Evolutionary conservation across 2,797 vertebrate genomes (phyloP), one percentile per base, ranked within the genome.

Genomic region (Setipinna tenuifilis): DNA sequence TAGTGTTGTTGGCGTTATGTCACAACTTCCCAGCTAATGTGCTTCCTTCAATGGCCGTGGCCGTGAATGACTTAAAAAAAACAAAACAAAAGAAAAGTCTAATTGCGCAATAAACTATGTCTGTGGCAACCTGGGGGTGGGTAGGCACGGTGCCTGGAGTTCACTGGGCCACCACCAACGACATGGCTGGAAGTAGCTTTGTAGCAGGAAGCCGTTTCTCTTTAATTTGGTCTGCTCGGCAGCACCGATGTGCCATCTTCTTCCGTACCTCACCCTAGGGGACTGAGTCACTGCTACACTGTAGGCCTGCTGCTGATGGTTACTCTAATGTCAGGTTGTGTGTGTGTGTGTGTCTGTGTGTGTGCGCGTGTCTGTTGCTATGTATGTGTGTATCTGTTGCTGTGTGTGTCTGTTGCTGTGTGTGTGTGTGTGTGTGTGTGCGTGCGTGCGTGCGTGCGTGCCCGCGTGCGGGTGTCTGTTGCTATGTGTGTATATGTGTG

Each of bases 391-490:
- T 58, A 61, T 28, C 62, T 23, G 10, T 78, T 21, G 62, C 81
- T 62, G 41, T 65, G 80, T 82, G 46, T 35, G 80, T 84, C 65
- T 35, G 59, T 58, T 59, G 21, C 62, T 23, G 10, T 78, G n/a
- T 41, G 81, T 83, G 50, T 21, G 62, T 50, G 58, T 62, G 41
- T 65, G 80, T 82, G 46, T 35, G 80, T 84, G 82, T 35, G 59
- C 44, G 81, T 28, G 82, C 17, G 10, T 78, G n/a, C 23, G 81
- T 83, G 50, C 14, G 62, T 83, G 82, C 28, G 68, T 44, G n/a
- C n/a, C n/a, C n/a, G n/a, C n/a, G n/a, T n/a, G n/a, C n/a, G n/a
- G n/a, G n/a, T n/a, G n/a, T n/a, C n/a, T n/a, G n/a, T n/a, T n/a
- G n/a, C n/a, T n/a, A n/a, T 71, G 28, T 68, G 59, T 71, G 68